phyloP scores from a whole-genome alignment of 2,797 vertebrate species.

The Peromyscus nudipes region DNA sequence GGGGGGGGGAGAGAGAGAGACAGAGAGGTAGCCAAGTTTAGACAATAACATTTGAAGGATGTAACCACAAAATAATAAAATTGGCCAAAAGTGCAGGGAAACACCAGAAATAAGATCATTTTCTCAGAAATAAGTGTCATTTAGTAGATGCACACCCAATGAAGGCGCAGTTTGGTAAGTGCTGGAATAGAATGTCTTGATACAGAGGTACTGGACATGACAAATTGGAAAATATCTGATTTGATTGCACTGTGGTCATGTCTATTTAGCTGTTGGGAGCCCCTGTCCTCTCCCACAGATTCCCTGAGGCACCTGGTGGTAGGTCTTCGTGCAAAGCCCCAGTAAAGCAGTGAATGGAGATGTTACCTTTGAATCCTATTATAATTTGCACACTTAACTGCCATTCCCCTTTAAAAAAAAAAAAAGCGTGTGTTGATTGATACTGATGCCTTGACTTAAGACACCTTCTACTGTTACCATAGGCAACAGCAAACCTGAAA shows the following conservation, averaged over 20 bases:
- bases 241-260: neutral
- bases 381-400: conserved; percentile 11
- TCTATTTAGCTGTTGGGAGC: neutral
- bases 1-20: neutral
- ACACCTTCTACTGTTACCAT: neutral
- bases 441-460: neutral
- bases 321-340: neutral
- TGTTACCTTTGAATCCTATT: neutral
- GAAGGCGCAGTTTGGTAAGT: neutral
- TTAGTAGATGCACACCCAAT: neutral
- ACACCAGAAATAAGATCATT: neutral
- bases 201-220: neutral
- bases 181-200: neutral
- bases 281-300: neutral
- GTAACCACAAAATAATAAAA: conserved; percentile 32
- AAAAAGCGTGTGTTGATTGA: neutral
- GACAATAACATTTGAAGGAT: conserved; percentile 27
- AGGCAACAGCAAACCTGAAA: conserved; percentile 52
- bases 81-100: neutral
- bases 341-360: neutral
- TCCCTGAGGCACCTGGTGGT: neutral
- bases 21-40: neutral
- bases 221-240: neutral
- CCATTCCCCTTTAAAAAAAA: neutral
- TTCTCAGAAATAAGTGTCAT: neutral